Conservation (phyloP, 2,797 vertebrate genomes). For the Scolopax bukidnonensis region DNA sequence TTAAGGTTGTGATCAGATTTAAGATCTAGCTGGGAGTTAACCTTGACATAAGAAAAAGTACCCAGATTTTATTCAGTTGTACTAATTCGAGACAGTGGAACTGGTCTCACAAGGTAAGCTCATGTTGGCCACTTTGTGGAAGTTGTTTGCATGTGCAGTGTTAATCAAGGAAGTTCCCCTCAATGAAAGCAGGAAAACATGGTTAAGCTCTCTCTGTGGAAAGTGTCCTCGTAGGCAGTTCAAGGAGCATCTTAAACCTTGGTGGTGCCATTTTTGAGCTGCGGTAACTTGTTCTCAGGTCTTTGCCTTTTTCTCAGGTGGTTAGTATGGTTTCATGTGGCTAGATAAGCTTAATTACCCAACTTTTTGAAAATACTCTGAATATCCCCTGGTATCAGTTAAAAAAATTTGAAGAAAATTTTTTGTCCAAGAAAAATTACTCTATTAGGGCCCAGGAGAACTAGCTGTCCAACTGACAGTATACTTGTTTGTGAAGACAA, state of each 20-base stretch:
- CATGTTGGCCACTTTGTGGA: neutral
- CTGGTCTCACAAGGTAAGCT: neutral
- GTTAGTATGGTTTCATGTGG: neutral
- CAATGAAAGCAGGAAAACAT: neutral
- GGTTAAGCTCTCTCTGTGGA: neutral
- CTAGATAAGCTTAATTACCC: neutral
- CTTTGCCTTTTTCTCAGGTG: neutral
- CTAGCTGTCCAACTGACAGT: neutral
- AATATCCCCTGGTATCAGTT: neutral
- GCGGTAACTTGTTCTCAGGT: neutral
- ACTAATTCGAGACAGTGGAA: neutral
- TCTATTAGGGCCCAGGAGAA: neutral
- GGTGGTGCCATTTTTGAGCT: neutral
- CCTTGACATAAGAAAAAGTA: neutral
- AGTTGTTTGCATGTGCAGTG: neutral
- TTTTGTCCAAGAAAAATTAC: neutral
- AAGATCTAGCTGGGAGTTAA: neutral
- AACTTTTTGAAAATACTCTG: neutral
- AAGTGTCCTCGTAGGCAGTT: neutral
- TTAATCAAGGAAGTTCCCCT: neutral
- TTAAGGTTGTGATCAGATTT: neutral
- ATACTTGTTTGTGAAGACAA: neutral
- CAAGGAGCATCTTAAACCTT: neutral
- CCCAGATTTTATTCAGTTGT: neutral
- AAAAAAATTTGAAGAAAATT: conserved; percentile 4